Conservation (phyloP, 1,140 invertebrate species). For the Drosophila kepulauana region DNA sequence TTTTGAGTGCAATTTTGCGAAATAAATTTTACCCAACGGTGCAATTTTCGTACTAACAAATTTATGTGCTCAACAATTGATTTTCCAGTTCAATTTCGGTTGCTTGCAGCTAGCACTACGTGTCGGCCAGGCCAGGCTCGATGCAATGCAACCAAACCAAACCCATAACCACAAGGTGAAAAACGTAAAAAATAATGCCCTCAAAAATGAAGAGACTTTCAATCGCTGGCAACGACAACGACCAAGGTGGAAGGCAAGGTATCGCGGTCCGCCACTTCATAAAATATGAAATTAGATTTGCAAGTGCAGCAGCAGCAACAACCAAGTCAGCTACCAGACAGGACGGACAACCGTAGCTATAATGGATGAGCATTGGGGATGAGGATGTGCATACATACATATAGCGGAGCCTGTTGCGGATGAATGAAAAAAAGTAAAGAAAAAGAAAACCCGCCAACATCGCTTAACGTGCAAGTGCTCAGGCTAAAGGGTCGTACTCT, state of each 20-base stretch:
- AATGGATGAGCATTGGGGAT: slow-evolving; percentile 13
- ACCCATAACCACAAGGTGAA: slow-evolving; percentile 54
- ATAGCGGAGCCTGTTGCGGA: slow-evolving; percentile 49
- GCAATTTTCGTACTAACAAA: slow-evolving; percentile 77
- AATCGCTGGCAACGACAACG: slow-evolving; percentile 27
- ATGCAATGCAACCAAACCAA: slow-evolving; percentile 15
- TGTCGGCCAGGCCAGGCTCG: not conserved
- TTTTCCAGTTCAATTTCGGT: slow-evolving; percentile 72
- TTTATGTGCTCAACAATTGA: slow-evolving; percentile 81
- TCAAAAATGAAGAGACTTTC: slow-evolving; percentile 31
- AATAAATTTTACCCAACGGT: slow-evolving; percentile 80
- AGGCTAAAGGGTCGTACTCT: not conserved
- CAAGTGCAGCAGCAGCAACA: slow-evolving; percentile 53
- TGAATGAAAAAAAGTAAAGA: slow-evolving; percentile 18
- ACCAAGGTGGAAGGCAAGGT: slow-evolving; percentile 19
- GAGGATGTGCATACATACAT: slow-evolving; percentile 53
- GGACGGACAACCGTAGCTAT: slow-evolving; percentile 28
- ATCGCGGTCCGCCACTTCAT: slow-evolving; percentile 64
- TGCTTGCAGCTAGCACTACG: slow-evolving; percentile 19
- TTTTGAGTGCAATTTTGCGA: slow-evolving; percentile 67
- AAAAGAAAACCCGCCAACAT: slow-evolving; percentile 1
- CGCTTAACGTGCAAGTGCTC: slow-evolving; percentile 48
- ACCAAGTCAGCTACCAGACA: not conserved
- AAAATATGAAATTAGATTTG: slow-evolving; percentile 83
- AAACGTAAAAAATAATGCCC: slow-evolving; percentile 53